A percentile compares a stretch with the other conserved stretches of the same genome.
Conservation (phyloP, 23 tunicate species). For the Ciona savignyi region DNA sequence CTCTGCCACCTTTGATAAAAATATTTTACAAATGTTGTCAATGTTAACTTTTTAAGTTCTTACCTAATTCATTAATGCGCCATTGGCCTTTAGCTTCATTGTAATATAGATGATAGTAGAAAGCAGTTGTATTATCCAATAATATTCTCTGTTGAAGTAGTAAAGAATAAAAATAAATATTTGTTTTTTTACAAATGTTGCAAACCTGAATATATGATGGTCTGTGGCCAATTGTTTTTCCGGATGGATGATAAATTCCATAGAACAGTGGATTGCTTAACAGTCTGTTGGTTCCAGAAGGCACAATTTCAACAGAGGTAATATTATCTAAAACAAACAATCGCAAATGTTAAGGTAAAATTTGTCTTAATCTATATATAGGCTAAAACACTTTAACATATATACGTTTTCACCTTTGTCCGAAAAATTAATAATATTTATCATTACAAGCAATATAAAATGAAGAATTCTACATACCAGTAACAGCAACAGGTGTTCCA, state of each 20-base stretch:
- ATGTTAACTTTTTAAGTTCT: neutral
- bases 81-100: conserved; percentile 8
- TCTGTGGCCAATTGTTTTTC: neutral
- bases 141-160: neutral
- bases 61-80: conserved; percentile 9
- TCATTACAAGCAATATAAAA: too few relatives aligned
- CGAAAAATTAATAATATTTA: too few relatives aligned
- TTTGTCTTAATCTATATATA: too few relatives aligned
- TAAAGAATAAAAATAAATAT: too few relatives aligned
- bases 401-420: too few relatives aligned
- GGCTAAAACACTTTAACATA: too few relatives aligned
- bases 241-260: conserved; percentile 10
- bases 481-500: neutral
- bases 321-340: too few relatives aligned
- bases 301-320: conserved; percentile 2
- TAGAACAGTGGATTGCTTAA: neutral
- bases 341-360: too few relatives aligned
- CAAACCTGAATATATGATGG: conserved; percentile 20
- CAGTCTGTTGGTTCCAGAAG: neutral
- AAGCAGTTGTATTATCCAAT: neutral
- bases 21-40: too few relatives aligned
- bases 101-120: conserved; percentile 7
- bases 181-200: too few relatives aligned
- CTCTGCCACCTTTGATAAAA: neutral
- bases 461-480: neutral